Conservation (phyloP, 2,888 invertebrate species). For the Zygothrica quintamaculata region DNA sequence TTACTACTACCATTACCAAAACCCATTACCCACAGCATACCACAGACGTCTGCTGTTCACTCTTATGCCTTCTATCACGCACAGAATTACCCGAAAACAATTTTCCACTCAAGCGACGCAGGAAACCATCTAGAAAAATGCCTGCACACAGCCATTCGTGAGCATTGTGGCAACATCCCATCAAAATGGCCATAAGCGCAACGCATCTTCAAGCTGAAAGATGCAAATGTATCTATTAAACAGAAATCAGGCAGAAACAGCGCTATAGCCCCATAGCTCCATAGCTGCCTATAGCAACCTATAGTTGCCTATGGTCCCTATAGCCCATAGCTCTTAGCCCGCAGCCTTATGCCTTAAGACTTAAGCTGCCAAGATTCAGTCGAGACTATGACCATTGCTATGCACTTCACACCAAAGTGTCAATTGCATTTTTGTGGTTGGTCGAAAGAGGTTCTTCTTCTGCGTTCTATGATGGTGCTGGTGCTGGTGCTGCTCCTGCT, state of each 20-base stretch:
- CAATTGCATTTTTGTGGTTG: constrained; percentile 78
- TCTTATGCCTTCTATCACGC: constrained; percentile 43
- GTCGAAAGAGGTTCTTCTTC: constrained; percentile 45
- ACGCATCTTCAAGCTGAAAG: constrained; percentile 58
- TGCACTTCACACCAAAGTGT: constrained; percentile 77
- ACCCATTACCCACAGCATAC: constrained; percentile 61
- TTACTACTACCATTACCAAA: background rate
- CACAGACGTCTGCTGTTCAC: constrained; percentile 22
- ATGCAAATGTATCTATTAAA: constrained; percentile 78
- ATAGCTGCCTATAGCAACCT: no score
- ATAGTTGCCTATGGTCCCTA: background rate
- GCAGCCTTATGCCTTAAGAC: constrained; percentile 16
- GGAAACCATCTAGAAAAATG: constrained; percentile 75
- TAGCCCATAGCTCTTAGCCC: constrained; percentile 20
- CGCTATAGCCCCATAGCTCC: background rate
- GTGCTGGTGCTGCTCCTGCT: constrained; percentile 7
- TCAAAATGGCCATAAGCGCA: constrained; percentile 60
- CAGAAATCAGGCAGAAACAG: constrained; percentile 68
- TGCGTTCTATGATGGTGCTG: constrained; percentile 5
- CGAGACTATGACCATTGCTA: constrained; percentile 60
- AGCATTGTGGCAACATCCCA: constrained; percentile 51
- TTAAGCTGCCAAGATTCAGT: constrained; percentile 43
- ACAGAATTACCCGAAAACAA: constrained; percentile 73
- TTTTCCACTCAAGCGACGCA: constrained; percentile 73
- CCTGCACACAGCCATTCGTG: constrained; percentile 38